These are phyloP conservation scores for Acanthisitta chloris DNA, from an alignment of 2,113 vertebrate species.

Conservation along the genomic window DNA sequence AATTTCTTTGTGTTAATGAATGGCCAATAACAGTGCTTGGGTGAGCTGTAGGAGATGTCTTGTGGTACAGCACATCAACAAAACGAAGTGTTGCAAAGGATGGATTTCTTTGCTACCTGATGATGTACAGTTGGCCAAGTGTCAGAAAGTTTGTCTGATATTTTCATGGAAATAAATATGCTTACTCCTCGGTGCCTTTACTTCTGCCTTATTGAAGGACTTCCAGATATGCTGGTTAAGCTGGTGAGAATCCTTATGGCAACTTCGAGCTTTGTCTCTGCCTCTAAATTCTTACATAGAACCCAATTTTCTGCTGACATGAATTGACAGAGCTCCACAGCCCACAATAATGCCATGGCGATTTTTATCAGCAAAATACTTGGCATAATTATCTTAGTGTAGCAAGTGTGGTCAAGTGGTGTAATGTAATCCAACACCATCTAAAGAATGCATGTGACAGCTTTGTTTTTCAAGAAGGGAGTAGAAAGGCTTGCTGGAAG, in stretches of 20 bases:
- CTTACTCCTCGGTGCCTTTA: not conserved
- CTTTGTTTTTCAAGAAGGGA: slow-evolving; percentile 50
- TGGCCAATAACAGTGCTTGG: not conserved
- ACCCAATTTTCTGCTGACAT: not conserved
- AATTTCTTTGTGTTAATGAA: not conserved
- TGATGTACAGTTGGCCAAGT: not conserved
- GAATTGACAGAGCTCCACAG: not conserved
- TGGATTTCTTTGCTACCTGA: not conserved
- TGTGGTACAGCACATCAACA: not conserved
- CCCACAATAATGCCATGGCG: not conserved
- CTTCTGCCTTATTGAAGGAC: not conserved
- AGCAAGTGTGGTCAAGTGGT: slow-evolving; percentile 40
- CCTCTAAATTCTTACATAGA: not conserved
- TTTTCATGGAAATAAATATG: not conserved
- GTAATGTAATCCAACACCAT: slow-evolving; percentile 25
- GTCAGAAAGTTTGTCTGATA: not conserved
- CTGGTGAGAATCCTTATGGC: not conserved
- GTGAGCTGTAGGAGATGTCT: not conserved
- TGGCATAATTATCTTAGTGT: slow-evolving; percentile 28
- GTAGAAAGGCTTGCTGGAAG: slow-evolving; percentile 1
- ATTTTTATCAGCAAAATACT: slow-evolving; percentile 52
- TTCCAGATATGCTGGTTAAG: not conserved
- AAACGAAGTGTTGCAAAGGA: not conserved
- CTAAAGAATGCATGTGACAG: slow-evolving; percentile 35
- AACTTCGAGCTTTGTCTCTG: not conserved